These are phyloP conservation scores for Bujurquina vittata DNA, from an alignment of 2,113 vertebrate genomes.

Conservation along the genomic window DNA sequence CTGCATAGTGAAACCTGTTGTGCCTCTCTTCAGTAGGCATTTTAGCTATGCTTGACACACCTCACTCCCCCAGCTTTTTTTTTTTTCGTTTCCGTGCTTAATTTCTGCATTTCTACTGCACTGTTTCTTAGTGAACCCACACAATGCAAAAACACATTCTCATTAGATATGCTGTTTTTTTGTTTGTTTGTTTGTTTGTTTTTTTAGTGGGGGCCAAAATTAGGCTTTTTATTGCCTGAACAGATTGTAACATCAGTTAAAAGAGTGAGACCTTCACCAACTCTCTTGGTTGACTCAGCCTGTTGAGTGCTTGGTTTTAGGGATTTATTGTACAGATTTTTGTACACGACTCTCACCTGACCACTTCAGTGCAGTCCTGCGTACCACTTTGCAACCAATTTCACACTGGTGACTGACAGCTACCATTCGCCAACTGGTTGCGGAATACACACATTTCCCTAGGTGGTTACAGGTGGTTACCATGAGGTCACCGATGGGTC, in stretches of 20 bases:
- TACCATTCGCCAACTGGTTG: background rate
- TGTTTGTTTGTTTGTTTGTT: background rate
- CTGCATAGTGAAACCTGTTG: conserved; percentile 29
- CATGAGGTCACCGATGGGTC: background rate
- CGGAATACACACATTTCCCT: background rate
- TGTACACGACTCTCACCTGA: background rate
- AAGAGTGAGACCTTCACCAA: background rate
- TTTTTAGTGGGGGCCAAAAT: background rate
- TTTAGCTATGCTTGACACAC: conserved; percentile 32
- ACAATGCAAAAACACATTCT: background rate
- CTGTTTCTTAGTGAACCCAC: background rate
- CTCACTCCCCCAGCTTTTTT: background rate
- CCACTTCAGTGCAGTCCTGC: background rate
- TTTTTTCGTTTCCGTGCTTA: conserved; percentile 12
- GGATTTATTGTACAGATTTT: background rate
- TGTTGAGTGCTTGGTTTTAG: background rate
- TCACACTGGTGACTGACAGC: background rate
- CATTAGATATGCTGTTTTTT: background rate
- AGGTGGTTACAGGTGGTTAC: background rate
- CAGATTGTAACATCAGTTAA: background rate
- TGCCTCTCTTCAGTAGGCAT: conserved; percentile 50
- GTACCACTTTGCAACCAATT: background rate
- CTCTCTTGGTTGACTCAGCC: background rate
- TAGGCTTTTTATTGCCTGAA: background rate
- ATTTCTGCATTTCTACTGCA: conserved; percentile 18